Conservation (phyloP, 2,888 invertebrate genomes). For the Pachydiplax longipennis region DNA sequence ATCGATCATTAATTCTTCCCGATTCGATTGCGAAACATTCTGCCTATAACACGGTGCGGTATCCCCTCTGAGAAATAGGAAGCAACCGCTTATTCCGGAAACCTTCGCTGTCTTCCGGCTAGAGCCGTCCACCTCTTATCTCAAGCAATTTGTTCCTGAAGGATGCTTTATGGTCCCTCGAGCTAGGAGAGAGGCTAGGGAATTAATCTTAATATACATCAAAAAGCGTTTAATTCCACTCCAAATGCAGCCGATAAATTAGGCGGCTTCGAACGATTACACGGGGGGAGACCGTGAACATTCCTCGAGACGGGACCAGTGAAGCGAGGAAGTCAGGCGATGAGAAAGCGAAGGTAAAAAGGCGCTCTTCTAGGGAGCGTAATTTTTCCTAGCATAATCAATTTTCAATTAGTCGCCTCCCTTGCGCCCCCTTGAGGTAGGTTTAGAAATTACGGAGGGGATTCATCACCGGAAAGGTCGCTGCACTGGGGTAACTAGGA, state of each 20-base stretch:
- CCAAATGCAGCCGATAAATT: not conserved
- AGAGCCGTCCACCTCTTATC: not conserved
- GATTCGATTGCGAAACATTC: too few species aligned
- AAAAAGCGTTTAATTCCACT: not conserved
- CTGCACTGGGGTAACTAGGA: not conserved
- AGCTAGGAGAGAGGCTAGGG: not conserved
- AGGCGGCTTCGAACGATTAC: not conserved
- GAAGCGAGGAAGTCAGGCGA: not conserved
- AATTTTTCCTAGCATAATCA: not conserved
- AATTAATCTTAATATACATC: not conserved
- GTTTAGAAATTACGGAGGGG: not conserved
- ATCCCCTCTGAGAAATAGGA: too few species aligned
- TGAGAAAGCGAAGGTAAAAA: too few species aligned
- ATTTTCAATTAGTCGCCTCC: conserved; percentile 18
- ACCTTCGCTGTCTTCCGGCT: too few species aligned
- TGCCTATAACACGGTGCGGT: too few species aligned
- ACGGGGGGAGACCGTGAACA: not conserved
- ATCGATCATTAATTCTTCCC: too few species aligned
- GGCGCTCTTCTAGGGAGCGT: not conserved
- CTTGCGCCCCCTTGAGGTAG: conserved; percentile 29
- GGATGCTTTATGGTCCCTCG: not conserved
- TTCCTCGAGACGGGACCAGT: not conserved
- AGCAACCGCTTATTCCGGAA: too few species aligned
- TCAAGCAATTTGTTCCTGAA: not conserved
- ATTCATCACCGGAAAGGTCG: conserved; percentile 17